A percentile compares a stretch with the other conserved stretches of the same genome.
phyloP scores from a whole-genome alignment of 2,888 invertebrate species.

The Paralinhomoeus sp. region DNA sequence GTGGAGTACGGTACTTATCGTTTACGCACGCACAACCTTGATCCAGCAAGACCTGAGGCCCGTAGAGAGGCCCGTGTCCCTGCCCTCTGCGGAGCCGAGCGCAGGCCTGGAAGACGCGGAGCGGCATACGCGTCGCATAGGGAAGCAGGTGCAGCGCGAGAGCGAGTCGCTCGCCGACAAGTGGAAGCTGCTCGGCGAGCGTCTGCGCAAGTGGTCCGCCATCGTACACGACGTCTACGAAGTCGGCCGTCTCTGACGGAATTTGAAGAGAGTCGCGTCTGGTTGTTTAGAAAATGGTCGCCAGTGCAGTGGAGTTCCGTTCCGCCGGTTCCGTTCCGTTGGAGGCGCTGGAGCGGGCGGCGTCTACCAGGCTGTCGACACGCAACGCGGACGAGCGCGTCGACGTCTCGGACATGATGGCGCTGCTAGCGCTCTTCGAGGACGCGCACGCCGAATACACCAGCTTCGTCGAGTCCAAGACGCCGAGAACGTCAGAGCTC shows the following conservation, averaged over 20 bases:
- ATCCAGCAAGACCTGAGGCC: slow-evolving; percentile 24
- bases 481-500: too few species aligned
- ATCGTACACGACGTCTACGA: slow-evolving; percentile 24
- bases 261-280: not conserved
- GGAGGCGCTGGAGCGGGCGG: slow-evolving; percentile 7
- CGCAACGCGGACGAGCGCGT: slow-evolving; percentile 27
- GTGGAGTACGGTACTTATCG: too few species aligned
- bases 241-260: not conserved
- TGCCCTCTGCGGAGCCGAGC: slow-evolving; percentile 12
- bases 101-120: slow-evolving; percentile 8
- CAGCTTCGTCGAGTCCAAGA: slow-evolving; percentile 8
- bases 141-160: slow-evolving; percentile 71
- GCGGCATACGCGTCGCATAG: slow-evolving; percentile 45
- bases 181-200: slow-evolving; percentile 61
- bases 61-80: slow-evolving; percentile 11
- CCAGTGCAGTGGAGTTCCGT: slow-evolving; percentile 99
- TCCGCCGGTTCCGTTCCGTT: slow-evolving; percentile 48
- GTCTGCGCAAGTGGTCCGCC: slow-evolving; percentile 48
- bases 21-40: too few species aligned
- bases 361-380: not conserved
- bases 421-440: slow-evolving; percentile 70
- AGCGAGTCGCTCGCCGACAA: slow-evolving; percentile 78
- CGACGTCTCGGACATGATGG: slow-evolving; percentile 83
- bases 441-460: slow-evolving; percentile 12
- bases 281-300: slow-evolving; percentile 25